A percentile compares a stretch with the other conserved stretches of the same genome.
Evolutionary conservation across 2,888 invertebrate species (phyloP).

Genomic region (Trichopria drosophilae): DNA sequence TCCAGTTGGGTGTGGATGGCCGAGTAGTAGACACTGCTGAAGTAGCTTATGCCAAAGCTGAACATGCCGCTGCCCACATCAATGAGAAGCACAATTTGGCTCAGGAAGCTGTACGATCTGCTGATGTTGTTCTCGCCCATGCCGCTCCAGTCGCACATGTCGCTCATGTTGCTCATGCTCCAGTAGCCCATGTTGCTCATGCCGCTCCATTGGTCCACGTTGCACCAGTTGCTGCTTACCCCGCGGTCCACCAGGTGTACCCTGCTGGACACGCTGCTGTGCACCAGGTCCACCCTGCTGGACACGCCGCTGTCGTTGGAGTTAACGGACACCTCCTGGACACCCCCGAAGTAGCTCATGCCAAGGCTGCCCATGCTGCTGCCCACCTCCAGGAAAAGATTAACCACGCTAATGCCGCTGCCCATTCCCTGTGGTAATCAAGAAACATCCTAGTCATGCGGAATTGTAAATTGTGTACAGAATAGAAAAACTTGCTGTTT

Average conservation of each 20-base stretch:
- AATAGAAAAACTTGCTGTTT: too few species aligned
- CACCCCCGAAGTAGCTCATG: slow-evolving; percentile 43
- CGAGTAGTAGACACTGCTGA: slow-evolving; percentile 47
- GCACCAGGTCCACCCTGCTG: slow-evolving; percentile 6
- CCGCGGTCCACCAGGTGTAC: slow-evolving; percentile 2
- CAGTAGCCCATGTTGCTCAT: slow-evolving; percentile 6
- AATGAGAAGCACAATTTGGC: slow-evolving; percentile 45
- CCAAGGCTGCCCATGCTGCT: slow-evolving; percentile 44
- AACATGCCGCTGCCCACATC: slow-evolving; percentile 48
- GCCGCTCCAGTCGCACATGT: too few species aligned
- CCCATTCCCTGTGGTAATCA: too few species aligned
- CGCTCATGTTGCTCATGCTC: too few species aligned
- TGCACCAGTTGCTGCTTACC: slow-evolving; percentile 14
- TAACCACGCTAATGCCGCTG: slow-evolving; percentile 39
- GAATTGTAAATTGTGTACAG: too few species aligned
- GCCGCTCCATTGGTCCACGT: slow-evolving; percentile 14
- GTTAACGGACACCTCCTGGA: slow-evolving; percentile 41
- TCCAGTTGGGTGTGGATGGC: slow-evolving; percentile 47
- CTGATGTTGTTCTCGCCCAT: slow-evolving; percentile 30
- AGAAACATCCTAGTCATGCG: too few species aligned
- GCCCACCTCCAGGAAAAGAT: slow-evolving; percentile 41
- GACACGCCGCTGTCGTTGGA: slow-evolving; percentile 25
- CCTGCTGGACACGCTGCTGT: slow-evolving; percentile 9
- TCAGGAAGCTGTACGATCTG: slow-evolving; percentile 43
- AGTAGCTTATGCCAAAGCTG: slow-evolving; percentile 46